A percentile compares a stretch with the other conserved stretches of the same genome.
These are phyloP conservation scores for Chondrilla cf. caribensis DNA, from an alignment of 37 sponge, comb jelly and placozoan genomes.

Conservation along the genomic window DNA sequence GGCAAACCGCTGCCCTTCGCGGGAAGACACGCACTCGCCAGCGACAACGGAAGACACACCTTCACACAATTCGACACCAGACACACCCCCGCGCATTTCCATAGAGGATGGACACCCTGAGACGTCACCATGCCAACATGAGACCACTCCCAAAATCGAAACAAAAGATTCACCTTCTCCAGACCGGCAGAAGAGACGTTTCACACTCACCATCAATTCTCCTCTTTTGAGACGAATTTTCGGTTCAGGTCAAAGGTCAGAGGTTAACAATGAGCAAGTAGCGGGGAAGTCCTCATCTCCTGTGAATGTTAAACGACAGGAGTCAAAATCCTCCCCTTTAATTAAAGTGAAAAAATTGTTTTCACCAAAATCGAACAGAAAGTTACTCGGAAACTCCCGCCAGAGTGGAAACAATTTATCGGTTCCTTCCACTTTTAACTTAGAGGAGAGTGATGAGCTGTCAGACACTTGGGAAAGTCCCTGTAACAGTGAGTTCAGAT, in stretches of 20 bases:
- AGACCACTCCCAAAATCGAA: neutral
- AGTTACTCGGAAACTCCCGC: neutral
- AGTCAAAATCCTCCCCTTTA: neutral
- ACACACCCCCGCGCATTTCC: neutral
- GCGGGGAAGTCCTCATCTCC: neutral
- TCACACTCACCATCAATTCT: neutral
- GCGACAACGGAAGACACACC: neutral
- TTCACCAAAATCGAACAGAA: neutral
- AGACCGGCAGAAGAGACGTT: neutral
- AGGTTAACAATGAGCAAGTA: neutral
- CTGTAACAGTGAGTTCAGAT: neutral
- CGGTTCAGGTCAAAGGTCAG: neutral
- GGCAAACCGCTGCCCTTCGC: neutral
- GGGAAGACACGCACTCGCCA: neutral
- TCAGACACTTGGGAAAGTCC: neutral
- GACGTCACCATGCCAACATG: neutral
- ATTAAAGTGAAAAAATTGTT: neutral
- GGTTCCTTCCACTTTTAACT: neutral
- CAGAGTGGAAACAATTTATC: neutral
- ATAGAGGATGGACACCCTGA: too few relatives aligned
- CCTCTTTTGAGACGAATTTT: neutral
- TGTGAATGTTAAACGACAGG: neutral
- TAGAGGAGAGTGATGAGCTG: neutral
- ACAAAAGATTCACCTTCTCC: neutral
- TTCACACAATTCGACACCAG: neutral